A percentile compares a stretch with the other conserved stretches of the same genome.
These are phyloP conservation scores for Lithophane semibrunnea DNA, from an alignment of 2,888 invertebrate genomes.

Conservation along the genomic window DNA sequence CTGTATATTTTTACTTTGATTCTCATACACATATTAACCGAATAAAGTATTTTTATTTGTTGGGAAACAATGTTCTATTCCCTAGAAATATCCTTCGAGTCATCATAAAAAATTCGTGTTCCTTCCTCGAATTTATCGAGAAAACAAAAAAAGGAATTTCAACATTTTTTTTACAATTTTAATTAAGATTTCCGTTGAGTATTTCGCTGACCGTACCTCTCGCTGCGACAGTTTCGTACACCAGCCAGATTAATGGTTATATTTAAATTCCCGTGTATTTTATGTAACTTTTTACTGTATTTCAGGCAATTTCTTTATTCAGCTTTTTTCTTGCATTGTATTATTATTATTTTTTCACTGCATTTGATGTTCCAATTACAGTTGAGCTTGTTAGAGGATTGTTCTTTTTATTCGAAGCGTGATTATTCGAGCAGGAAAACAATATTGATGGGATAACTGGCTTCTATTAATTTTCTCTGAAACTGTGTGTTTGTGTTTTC, in stretches of 20 bases:
- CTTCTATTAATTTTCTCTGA: neutral
- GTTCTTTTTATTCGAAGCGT: slow-evolving; percentile 23
- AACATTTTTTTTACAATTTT: slow-evolving; percentile 52
- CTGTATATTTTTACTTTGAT: slow-evolving; percentile 7
- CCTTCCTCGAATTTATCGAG: neutral
- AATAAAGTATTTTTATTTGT: slow-evolving; percentile 2
- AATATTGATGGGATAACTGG: neutral
- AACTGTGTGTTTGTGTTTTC: neutral
- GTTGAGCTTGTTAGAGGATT: slow-evolving; percentile 16
- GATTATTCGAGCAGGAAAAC: slow-evolving; percentile 3
- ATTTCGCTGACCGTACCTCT: slow-evolving; percentile 77
- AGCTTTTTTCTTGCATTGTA: slow-evolving; percentile 66
- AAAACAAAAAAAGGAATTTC: neutral
- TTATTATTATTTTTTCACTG: slow-evolving; percentile 21
- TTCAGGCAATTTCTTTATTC: slow-evolving; percentile 72
- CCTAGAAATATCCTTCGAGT: neutral
- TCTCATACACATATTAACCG: neutral
- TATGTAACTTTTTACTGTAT: slow-evolving; percentile 79
- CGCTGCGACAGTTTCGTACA: slow-evolving; percentile 81
- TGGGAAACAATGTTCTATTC: neutral
- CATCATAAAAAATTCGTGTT: neutral
- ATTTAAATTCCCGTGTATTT: slow-evolving; percentile 87
- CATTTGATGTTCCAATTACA: slow-evolving; percentile 50
- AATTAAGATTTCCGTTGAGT: slow-evolving; percentile 54
- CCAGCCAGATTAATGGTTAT: slow-evolving; percentile 88